Base-by-base conservation (phyloP, 2,113 vertebrate genomes). In the Entomyzon cyanotis region DNA sequence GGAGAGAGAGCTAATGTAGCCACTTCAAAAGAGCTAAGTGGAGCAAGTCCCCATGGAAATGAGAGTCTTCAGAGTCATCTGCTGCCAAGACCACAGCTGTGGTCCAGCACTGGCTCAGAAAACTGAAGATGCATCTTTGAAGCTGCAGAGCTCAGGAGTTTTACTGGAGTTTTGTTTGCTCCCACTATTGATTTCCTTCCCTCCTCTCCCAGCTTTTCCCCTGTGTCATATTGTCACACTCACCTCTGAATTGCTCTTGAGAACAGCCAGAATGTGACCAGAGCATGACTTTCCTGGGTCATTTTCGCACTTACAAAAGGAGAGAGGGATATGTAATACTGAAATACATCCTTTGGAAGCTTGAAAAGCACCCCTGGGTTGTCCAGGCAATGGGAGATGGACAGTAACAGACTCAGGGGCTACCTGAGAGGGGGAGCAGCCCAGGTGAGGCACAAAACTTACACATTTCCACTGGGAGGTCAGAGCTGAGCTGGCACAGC, bases 131-230 rank as follows among this genome's bases (percentile, higher is more conserved):
- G 49, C 67, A 39, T 73, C 79, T 93, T 63, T 67, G 79, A 76
- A 91, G 80, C 89, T 89, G 60, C 88, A 82, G 62, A 70, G 90
- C 92, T 96, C 87, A 39, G 75, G 86, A 89, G 79, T 80, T 94
- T 52, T 30, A 5, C 46, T 52, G 88, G 77, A 92, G 56, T 79
- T 86, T 46, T 46, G 67, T 64, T 86, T 64, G 65, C 62, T 92
- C 74, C 84, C 76, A 4, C 73, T 93, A 11, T 73, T 81, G 80
- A 89, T 94, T 80, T 78, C 70, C 67, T 62, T 47, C 74, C 56
- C 69, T 95, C 25, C 52, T 76, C 49, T 92, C 70, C 80, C 82
- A 60, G 58, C 59, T 71, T 52, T 35, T 84, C 35, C 76, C 55
- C 25, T 6, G 4, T 55, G 68, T 41, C 50, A 2, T 5, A 14